Evolutionary conservation across 2,113 vertebrate genomes (phyloP), one percentile per base, ranked within the genome.

Genomic region (Triplophysa tibetana): DNA sequence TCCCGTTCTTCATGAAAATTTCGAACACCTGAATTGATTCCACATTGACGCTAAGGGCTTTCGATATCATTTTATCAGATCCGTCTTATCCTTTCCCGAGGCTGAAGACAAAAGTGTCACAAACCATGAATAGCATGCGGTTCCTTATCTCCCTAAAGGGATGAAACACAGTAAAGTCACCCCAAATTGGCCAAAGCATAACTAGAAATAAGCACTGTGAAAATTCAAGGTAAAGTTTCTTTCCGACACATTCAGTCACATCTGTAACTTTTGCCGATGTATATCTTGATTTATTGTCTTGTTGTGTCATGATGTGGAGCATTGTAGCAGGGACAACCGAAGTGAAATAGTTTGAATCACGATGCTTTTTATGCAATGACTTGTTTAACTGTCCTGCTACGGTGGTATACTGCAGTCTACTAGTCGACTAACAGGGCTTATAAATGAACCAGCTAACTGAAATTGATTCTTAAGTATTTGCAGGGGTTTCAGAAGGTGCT

Each of bases 401-500:
- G 21, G 50, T 8, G 45, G 50, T 33, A 13, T 82, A 13, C 21
- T 13, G 6, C 41, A 54, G 48, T 83, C 65, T 83, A 66, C 70
- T 26, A 54, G 65, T 70, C n/a, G 70, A 75, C 48, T 72, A 75
- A 76, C 75, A 70, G 77, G 70, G 76, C 78, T 73, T 41, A 19
- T 14, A 75, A 70, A 75, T 11, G 50, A 77, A 84, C 76, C 64
- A 12, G 70, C 24, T 56, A 79, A 65, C 48, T 74, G 17, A 80
- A 80, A 52, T 75, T 43, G 80, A 64, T 70, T 68, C 62, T 65
- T 58, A 70, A 81, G 43, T 43, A 72, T 75, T 54, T 38, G 70
- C 79, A 84, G 83, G 79, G 69, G 65, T 84, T 81, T 81, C 63
- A 4, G 79, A 84, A 84, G 79, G 83, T 84, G 83, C 83, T 84